Evolutionary conservation across 2,888 invertebrate species (phyloP), one percentile per base, ranked within the genome.

Genomic region (Dexiosoma caninum): DNA sequence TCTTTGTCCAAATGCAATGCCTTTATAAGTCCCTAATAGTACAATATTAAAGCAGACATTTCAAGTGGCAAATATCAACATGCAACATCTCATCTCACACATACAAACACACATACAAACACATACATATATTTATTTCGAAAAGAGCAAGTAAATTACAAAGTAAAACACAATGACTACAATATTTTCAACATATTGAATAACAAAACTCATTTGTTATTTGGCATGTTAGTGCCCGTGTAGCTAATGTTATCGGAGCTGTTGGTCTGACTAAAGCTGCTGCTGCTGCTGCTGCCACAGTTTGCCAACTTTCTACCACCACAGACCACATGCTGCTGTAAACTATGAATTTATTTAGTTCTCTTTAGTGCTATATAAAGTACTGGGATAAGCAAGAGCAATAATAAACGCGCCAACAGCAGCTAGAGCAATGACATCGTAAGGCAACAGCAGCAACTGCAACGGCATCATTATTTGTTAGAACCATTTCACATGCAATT

Each of bases 131-230:
- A 16, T 2, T 23, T 42, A 23, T 14, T 62, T 1, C 7, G 32
- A 14, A 4, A 49, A 1, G 9, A 67, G 27, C 23, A 44, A 44
- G 23, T 62, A 57, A 30, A 62, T 44, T 57, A 40, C 40, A 35
- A 66, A 66, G 59, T 30, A 37, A 60, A 57, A 71, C 27, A 16
- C 42, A 57, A 37, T 57, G 57, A 32, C 62, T 64, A 37, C 46
- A 70, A 55, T 64, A 69, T 55, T 77, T 57, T 30, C 49, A 62
- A 70, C 51, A 66, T 80, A 80, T 80, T 76, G 71, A 80, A 76
- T 80, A 80, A 67, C 55, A 71, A 76, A 80, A 80, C 32, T 76
- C 80, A 76, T 80, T 76, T 76, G 71, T 80, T 71, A 76, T 71
- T 60, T 66, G 35, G 66, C 27, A 14, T 37, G 64, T 59, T 51